Conservation (phyloP, 2,888 invertebrate genomes). For the Drosophila mercatorum region DNA sequence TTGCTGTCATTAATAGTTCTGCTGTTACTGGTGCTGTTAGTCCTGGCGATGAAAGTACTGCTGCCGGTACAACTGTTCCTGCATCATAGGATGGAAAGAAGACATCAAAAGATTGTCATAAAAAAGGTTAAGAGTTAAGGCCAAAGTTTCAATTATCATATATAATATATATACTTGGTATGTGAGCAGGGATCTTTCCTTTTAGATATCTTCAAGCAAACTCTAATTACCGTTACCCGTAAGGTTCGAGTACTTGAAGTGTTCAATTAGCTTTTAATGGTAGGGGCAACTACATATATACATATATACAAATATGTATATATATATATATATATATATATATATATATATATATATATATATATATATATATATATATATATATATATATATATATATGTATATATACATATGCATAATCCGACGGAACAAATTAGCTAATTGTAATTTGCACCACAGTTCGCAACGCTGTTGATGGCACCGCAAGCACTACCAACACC, state of each 20-base stretch:
- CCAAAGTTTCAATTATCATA: too few relatives aligned
- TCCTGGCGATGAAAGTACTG: too few relatives aligned
- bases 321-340: background rate
- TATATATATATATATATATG: background rate
- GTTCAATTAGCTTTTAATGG: slow-evolving; percentile 13
- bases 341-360: background rate
- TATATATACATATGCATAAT: background rate
- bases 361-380: too few relatives aligned
- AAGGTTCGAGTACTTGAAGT: slow-evolving; percentile 20
- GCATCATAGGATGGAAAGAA: too few relatives aligned
- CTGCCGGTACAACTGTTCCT: too few relatives aligned
- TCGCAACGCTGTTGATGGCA: slow-evolving; percentile 59
- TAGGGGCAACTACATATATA: background rate
- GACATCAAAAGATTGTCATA: too few relatives aligned
- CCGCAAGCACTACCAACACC: slow-evolving; percentile 20
- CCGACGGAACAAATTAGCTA: slow-evolving; percentile 3
- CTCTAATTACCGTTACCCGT: background rate
- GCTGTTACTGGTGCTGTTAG: too few relatives aligned
- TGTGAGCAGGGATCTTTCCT: background rate
- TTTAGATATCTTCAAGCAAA: background rate
- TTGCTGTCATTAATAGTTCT: too few relatives aligned
- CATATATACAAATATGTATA: too few relatives aligned
- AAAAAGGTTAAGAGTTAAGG: too few relatives aligned
- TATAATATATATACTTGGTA: too few relatives aligned
- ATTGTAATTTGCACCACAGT: slow-evolving; percentile 51